Evolutionary conservation across 2,888 invertebrate species (phyloP), one percentile per base, ranked within the genome.

Genomic region (Philereme vetulata): DNA sequence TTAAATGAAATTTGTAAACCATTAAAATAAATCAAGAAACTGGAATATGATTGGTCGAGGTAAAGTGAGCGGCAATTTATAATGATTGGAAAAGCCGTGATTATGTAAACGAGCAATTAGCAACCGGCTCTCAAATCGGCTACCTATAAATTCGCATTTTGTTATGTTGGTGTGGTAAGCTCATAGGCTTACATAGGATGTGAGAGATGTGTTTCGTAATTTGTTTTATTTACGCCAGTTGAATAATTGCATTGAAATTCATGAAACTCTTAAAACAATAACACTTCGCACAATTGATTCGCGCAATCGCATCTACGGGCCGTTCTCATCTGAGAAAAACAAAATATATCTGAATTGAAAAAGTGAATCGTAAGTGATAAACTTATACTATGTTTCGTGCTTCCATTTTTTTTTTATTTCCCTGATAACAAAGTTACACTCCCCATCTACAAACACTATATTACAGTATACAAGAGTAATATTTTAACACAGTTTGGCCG

Each of bases 1-100:
- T 38, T 38, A 4, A 38, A 49, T 54, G 42, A 33, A 33, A 38
- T 46, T 50, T 8, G 40, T 51, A 56, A 38, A 45, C 46, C 33
- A 51, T 46, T 45, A 61, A 59, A 61, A 57, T 51, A 49, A 56
- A 61, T 59, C 51, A 46, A 56, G 21, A 38, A 57, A 58, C 54
- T 58, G 45, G 36, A 40, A 51, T 51, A 47, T 60, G 62, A 64
- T 62, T 59, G 67, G 51, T 44, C 52, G 58, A 51, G 60, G 60
- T 61, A 62, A 67, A 67, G 49, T 48, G 49, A 49, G 62, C 56
- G 53, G 56, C 62, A 59, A 62, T 62, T 67, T 64, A 60, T 64
- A 64, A 67, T 66, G 62, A 60, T 58, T 47, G 62, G 54, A 56
- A 56, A 32, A 56, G 51, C 45, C 51, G 36, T 52, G 51, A 58